Evolutionary conservation across 2,113 vertebrate genomes (phyloP).

Genomic region (Corythaixoides concolor): DNA sequence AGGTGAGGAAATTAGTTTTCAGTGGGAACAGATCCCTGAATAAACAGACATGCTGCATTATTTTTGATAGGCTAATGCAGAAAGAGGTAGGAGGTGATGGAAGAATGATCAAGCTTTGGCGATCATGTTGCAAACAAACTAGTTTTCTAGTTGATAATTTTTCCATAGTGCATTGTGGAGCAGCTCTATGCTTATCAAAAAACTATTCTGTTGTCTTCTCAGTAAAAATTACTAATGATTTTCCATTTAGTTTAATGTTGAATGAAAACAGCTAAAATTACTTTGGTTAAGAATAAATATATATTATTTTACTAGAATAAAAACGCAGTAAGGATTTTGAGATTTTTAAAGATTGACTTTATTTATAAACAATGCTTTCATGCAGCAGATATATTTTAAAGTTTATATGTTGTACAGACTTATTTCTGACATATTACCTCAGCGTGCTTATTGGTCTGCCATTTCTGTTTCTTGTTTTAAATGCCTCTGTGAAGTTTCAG

Average conservation of each 20-base stretch:
- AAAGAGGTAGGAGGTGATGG: background rate
- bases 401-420: background rate
- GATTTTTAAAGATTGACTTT: background rate
- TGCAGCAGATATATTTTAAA: background rate
- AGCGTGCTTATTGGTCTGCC: background rate
- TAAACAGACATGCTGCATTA: background rate
- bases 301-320: background rate
- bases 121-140: background rate
- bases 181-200: background rate
- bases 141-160: background rate
- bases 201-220: background rate
- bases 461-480: background rate
- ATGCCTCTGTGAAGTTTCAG: background rate
- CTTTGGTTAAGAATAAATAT: background rate
- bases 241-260: conserved; percentile 25
- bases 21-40: background rate
- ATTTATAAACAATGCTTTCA: conserved; percentile 18
- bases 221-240: conserved; percentile 1
- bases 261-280: background rate
- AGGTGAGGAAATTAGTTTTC: background rate
- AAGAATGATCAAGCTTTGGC: background rate
- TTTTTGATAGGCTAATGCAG: background rate
- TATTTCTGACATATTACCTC: conserved; percentile 11
- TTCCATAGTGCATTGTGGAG: background rate
- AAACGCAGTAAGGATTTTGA: background rate